Conservation (phyloP, 2,797 vertebrate species). For the Tapirus indicus region DNA sequence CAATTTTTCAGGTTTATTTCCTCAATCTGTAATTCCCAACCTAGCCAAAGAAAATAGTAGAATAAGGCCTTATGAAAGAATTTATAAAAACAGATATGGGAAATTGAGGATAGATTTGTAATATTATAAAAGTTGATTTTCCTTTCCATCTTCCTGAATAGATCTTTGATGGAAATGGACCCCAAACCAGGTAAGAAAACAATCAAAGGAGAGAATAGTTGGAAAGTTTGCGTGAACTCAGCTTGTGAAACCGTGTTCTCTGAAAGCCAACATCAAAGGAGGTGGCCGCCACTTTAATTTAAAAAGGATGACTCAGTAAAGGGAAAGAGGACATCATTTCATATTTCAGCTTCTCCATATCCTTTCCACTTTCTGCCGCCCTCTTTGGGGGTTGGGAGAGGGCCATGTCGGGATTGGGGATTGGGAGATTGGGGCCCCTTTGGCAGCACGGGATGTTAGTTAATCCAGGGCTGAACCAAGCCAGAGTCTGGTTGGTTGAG, state of each 20-base stretch:
- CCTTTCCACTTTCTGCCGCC: too few species aligned
- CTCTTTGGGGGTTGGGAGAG: background rate
- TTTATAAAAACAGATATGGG: background rate
- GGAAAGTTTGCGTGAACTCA: background rate
- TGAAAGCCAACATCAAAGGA: rapidly evolving
- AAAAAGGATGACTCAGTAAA: background rate
- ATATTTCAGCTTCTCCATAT: rapidly evolving
- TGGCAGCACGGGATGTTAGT: background rate
- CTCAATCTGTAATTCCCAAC: background rate
- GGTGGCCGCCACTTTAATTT: background rate
- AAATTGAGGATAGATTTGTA: background rate
- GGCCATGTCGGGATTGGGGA: rapidly evolving
- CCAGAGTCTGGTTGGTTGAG: background rate
- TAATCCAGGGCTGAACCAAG: background rate
- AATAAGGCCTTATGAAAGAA: background rate
- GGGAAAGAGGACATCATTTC: background rate
- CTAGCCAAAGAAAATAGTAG: background rate
- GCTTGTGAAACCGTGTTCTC: background rate
- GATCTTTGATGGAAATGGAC: background rate
- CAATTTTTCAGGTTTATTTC: background rate
- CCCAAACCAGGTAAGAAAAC: background rate
- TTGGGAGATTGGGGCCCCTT: rapidly evolving
- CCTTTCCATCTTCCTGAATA: background rate
- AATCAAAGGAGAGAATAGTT: background rate
- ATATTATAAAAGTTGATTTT: background rate